Evolutionary conservation across 2,797 vertebrate genomes (phyloP).

Genomic region (Scarus forsteni): DNA sequence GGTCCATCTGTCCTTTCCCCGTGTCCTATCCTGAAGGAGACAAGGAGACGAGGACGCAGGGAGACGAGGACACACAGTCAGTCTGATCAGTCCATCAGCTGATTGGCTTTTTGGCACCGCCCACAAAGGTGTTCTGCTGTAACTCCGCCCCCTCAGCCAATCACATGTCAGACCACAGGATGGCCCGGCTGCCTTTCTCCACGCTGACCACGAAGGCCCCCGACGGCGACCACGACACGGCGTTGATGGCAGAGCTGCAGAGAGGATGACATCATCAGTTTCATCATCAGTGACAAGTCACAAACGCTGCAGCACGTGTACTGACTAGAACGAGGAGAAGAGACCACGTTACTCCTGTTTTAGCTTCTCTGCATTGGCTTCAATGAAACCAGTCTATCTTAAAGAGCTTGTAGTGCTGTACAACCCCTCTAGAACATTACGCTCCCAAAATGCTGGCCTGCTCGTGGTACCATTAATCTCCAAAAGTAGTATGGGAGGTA

Average conservation of each 20-base stretch:
- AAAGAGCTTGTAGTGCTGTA: too few relatives aligned
- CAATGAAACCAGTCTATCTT: too few relatives aligned
- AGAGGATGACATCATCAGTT: background rate
- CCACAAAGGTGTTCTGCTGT: background rate
- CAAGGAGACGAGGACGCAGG: background rate
- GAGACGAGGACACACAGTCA: background rate
- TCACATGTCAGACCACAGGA: conserved; percentile 96
- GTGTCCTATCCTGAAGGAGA: background rate
- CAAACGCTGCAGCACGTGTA: too few relatives aligned
- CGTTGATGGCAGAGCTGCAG: conserved; percentile 92
- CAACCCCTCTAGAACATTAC: too few relatives aligned
- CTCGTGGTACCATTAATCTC: too few relatives aligned
- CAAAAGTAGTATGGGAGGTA: too few relatives aligned
- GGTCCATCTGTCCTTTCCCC: background rate
- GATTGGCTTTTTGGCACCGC: background rate
- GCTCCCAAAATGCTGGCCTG: too few relatives aligned
- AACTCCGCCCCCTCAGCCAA: conserved; percentile 1
- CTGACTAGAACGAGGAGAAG: too few relatives aligned
- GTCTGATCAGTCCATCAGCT: background rate
- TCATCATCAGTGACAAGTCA: background rate
- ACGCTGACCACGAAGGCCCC: conserved; percentile 92
- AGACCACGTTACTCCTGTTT: too few relatives aligned
- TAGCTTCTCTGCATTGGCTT: too few relatives aligned
- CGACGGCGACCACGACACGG: conserved; percentile 93
- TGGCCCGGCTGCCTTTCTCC: conserved; percentile 93